phyloP scores from a whole-genome alignment of 2,113 vertebrate species.

The Dermatemys mawii region DNA sequence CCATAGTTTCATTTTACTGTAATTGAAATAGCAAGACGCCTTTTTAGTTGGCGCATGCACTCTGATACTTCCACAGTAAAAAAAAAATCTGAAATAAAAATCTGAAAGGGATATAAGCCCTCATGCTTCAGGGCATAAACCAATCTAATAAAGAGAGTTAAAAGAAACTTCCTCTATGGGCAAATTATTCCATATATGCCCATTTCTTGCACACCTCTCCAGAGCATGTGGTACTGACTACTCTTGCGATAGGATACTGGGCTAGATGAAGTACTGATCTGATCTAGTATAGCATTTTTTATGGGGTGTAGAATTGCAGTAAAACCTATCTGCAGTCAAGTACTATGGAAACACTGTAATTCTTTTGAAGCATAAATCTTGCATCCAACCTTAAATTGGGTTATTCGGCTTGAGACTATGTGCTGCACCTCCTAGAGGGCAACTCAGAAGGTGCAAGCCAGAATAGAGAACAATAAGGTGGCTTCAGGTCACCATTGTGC shows the following conservation, averaged over 20 bases:
- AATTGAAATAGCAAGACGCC: background rate
- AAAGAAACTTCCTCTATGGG: background rate
- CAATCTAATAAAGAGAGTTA: background rate
- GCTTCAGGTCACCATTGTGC: background rate
- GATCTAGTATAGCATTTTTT: fast-evolving
- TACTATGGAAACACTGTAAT: background rate
- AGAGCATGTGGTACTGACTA: background rate
- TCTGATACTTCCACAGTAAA: background rate
- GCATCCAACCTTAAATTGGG: background rate
- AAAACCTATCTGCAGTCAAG: background rate
- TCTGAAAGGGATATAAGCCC: background rate
- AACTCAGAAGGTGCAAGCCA: background rate
- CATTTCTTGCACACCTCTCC: background rate
- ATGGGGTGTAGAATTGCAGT: background rate
- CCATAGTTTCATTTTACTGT: background rate
- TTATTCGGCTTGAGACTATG: background rate
- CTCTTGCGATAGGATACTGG: background rate
- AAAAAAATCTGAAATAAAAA: background rate
- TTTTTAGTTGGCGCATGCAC: background rate
- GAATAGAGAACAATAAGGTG: background rate
- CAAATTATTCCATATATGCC: background rate
- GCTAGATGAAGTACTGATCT: background rate
- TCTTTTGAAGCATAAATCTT: background rate
- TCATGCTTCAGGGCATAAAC: background rate
- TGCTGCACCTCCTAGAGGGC: background rate